Base-by-base conservation (phyloP, 23 tunicate species). In the Pegea sp. region DNA sequence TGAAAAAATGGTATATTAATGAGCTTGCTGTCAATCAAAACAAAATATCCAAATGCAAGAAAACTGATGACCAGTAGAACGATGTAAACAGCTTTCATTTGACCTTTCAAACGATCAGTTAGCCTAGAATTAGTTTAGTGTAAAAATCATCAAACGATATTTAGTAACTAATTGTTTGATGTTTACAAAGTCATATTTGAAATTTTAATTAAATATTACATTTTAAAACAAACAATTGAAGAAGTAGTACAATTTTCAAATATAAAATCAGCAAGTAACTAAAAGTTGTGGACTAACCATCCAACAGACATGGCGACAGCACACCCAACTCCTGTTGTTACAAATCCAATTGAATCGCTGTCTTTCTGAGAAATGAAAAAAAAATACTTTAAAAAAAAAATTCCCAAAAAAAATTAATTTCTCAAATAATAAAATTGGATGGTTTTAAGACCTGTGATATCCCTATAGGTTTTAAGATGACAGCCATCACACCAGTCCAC, bases 401-500 rank as follows among this genome's bases (percentile, higher is more conserved):
- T 50, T 50, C 22, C 22, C 19, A 8, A 50, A 50, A 11, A 50
- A 50, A n/a, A 8, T 50, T 50, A 50, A 8, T n/a, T n/a, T n/a
- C n/a, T n/a, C n/a, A n/a, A n/a, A n/a, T n/a, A n/a, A n/a, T n/a
- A n/a, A n/a, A n/a, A n/a, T n/a, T n/a, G n/a, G n/a, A n/a, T n/a
- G n/a, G n/a, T n/a, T n/a, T n/a, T n/a, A n/a, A n/a, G n/a, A 70
- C 93, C 43, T 84, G 95, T 16, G 62, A 44, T 0, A 84, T 54
- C 13, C 48, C 51, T 3, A 73, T 27, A 3, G 84, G 86, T 48
- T 56, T 52, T 16, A 84, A 18, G 3, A 84, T 33, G 16, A 84
- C 51, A 7, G 69, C 54, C 76, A 84, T 66, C 5, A 68, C 86
- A 8, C 95, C 95, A 64, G 71, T 74, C 95, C 95, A 84, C 1